Evolutionary conservation across 2,113 vertebrate genomes (phyloP), one percentile per base, ranked within the genome.

Genomic region (Pangasianodon gigas): DNA sequence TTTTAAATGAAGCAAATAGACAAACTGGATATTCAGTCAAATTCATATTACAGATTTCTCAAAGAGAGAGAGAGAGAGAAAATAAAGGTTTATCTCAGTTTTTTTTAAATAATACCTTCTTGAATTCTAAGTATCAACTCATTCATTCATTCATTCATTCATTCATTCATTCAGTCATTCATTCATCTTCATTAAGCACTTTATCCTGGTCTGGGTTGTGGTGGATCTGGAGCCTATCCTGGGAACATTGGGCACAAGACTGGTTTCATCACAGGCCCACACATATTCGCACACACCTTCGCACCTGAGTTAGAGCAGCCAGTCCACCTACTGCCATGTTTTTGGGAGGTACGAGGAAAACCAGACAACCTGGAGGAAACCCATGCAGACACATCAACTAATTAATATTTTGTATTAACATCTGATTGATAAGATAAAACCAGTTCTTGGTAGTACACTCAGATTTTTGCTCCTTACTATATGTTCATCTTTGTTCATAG

Each of bases 401-500:
- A 84, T 67, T 85, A 29, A 18, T 48, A n/a, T 85, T 51, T 51
- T 67, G 60, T 52, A 51, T 51, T 51, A 65, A 52, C 58, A 32
- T n/a, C n/a, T 83, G 81, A 13, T 13, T 83, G 54, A 58, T 83
- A 58, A 37, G 52, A 3, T 83, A 41, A 58, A 58, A 37, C 2
- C 81, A 58, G 32, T 11, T 37, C 8, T 41, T 83, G 32, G 32
- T 41, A 41, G 54, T 16, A 24, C 4, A 84, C 56, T 44, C 37
- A 26, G 19, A 24, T 44, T 26, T 58, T 60, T 69, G 29, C 37
- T 69, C 48, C 26, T 10, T 85, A 51, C 46, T 74, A 37, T 48
- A 18, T 85, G 83, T 89, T 71, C 56, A 79, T 85, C 71, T 71
- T 41, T 67, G 16, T 88, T 65, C 60, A 77, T 41, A 48, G 58